Conservation (phyloP, 2,797 vertebrate genomes). For the Chaetophractus vellerosus region DNA sequence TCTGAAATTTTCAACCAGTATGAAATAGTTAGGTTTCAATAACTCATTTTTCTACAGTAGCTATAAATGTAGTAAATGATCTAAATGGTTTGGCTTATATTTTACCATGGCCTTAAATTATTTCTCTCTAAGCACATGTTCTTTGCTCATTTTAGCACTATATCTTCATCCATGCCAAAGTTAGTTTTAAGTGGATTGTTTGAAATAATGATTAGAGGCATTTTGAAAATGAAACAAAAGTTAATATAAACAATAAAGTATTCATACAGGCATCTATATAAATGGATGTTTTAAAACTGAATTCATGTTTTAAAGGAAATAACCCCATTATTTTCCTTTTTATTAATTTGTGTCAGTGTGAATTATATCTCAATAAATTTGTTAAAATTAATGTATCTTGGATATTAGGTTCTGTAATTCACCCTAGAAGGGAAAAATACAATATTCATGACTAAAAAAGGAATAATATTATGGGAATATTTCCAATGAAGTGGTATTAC, state of each 20-base stretch:
- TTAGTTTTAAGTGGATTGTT: constrained; percentile 73
- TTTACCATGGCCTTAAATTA: constrained; percentile 61
- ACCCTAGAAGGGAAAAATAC: not conserved
- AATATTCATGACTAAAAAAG: not conserved
- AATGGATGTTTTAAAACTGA: constrained; percentile 14
- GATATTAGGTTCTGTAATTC: not conserved
- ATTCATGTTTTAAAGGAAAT: not conserved
- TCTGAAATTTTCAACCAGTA: constrained; percentile 76
- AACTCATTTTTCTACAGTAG: constrained; percentile 80
- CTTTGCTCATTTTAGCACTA: constrained; percentile 60
- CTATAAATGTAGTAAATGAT: constrained; percentile 77
- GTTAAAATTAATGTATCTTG: not conserved
- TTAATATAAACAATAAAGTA: not conserved
- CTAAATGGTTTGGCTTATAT: constrained; percentile 66
- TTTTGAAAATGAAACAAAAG: not conserved
- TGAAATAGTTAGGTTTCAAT: constrained; percentile 79
- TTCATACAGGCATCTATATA: not conserved
- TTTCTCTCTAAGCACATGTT: constrained; percentile 66
- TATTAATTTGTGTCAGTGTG: not conserved
- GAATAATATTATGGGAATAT: not conserved
- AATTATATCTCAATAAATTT: not conserved
- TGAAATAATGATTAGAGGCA: constrained; percentile 20
- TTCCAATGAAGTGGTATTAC: not conserved
- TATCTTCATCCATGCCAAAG: not conserved
- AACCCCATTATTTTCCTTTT: not conserved